Base-by-base conservation (phyloP, 2,888 invertebrate species). In the Aphodius sticticus region DNA sequence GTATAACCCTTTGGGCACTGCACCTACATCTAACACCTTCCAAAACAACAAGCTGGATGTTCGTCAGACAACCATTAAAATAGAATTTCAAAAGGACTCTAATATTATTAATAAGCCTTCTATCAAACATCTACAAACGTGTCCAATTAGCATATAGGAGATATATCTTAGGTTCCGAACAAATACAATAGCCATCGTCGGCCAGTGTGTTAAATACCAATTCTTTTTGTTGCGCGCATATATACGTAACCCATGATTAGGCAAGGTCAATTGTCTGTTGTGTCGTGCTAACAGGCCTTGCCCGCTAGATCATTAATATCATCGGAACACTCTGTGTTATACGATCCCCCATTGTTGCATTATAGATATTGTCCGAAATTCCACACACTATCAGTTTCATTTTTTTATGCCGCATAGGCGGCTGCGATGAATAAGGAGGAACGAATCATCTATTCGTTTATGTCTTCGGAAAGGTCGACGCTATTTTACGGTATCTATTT, bases 401-500 rank as follows among this genome's bases (percentile, higher is more conserved):
- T 71, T 77, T 77, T 77, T 69, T 26, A 26, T 26, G 26, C 26
- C 2, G 26, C 26, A 53, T 53, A 53, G 53, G 53, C 53, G 53
- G 53, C 12, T 12, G 53, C 53, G 7, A 70, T 69, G 76, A 76
- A 76, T 76, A 77, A 80, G 74, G 79, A 76, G 76, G 81, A 82
- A 82, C 82, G 82, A 83, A 83, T 83, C 80, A 78, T 77, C 81
- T 53, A 77, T 76, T 78, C 78, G 79, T 81, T 82, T 53, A 53
- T 53, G 53, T 12, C 53, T 7, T 12, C 53, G 12, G 53, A 53
- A 53, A 12, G 53, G 53, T 75, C 69, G 69, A 78, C 79, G 82
- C 84, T 82, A 84, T 84, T 83, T 84, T 83, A 84, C 84, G 84
- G 83, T 83, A 83, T 83, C 83, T 82, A 81, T 82, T 81, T 79